Evolutionary conservation across 2,888 invertebrate genomes (phyloP).

Genomic region (Listrodromus nycthemerus): DNA sequence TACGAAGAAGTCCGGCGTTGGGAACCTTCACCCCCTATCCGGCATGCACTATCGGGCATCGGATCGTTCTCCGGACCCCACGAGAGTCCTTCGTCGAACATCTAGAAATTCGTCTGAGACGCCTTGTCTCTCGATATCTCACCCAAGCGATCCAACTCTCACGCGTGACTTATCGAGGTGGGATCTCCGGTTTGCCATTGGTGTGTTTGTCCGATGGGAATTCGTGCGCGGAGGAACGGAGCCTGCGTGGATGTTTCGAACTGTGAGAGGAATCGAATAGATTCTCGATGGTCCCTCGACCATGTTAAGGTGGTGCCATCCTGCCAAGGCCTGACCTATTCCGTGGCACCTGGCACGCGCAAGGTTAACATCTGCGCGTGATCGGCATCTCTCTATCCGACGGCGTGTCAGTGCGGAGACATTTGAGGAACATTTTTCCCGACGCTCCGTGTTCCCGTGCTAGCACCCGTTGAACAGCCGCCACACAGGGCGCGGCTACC

Average conservation of each 20-base stretch:
- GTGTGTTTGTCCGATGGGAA: conserved; percentile 59
- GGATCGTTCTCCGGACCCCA: conserved; percentile 31
- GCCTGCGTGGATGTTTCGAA: conserved; percentile 47
- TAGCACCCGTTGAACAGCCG: not conserved
- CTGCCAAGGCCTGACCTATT: conserved; percentile 27
- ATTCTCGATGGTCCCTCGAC: conserved; percentile 50
- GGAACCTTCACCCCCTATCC: not conserved
- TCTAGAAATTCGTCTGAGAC: conserved; percentile 65
- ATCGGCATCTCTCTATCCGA: conserved; percentile 44
- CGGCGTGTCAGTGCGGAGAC: conserved; percentile 6
- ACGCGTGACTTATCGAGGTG: conserved; percentile 65
- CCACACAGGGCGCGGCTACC: not conserved
- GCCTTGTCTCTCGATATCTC: conserved; percentile 48
- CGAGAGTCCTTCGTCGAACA: conserved; percentile 28
- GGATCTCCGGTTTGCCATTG: conserved; percentile 51
- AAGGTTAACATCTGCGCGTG: conserved; percentile 64
- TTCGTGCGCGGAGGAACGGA: conserved; percentile 29
- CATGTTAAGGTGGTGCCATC: not conserved
- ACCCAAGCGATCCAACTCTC: conserved; percentile 55
- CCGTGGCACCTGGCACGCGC: conserved; percentile 69
- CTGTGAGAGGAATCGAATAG: conserved; percentile 61
- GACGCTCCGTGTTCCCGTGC: conserved; percentile 28
- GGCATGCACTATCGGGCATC: conserved; percentile 2
- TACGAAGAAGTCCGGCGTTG: not conserved
- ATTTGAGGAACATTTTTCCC: conserved; percentile 27